These are phyloP conservation scores for Timema cristinae DNA, from an alignment of 2,888 invertebrate genomes.

Conservation along the genomic window DNA sequence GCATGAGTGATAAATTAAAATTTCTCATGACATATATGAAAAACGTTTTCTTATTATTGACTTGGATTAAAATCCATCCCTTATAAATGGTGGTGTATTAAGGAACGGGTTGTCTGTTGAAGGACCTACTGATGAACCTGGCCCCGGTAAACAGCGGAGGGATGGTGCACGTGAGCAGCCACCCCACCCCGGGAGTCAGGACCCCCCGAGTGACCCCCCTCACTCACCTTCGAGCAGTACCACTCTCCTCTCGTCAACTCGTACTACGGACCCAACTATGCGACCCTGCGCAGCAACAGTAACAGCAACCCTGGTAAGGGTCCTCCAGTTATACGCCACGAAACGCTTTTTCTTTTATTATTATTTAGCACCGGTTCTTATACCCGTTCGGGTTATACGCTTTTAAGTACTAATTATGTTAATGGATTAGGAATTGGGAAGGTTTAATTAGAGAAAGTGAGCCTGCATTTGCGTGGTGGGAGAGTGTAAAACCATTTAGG, in stretches of 20 bases:
- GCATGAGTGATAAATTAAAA: no score
- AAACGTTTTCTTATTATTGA: no score
- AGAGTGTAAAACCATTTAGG: no score
- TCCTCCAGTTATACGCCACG: background rate
- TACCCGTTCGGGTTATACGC: no score
- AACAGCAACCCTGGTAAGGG: background rate
- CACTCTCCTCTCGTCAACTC: constrained; percentile 52
- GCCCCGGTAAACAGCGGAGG: constrained; percentile 49
- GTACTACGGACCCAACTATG: constrained; percentile 52
- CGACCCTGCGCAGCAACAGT: constrained; percentile 44
- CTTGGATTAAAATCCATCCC: no score
- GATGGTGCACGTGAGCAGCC: constrained; percentile 39
- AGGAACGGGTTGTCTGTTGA: constrained; percentile 27
- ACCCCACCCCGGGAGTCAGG: constrained; percentile 45
- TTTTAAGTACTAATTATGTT: no score
- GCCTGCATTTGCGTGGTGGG: no score
- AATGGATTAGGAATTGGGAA: no score
- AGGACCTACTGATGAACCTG: constrained; percentile 57
- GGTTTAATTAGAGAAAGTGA: no score
- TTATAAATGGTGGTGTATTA: background rate
- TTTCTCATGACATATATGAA: no score
- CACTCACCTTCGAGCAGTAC: constrained; percentile 49
- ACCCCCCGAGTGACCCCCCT: constrained; percentile 43
- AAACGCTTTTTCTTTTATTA: no score
- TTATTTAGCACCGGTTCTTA: no score